Percentiles rank a stretch among this genome's conserved stretches.
Evolutionary conservation across 1,140 invertebrate species (phyloP).

Genomic region (Drosophila prosaltans): DNA sequence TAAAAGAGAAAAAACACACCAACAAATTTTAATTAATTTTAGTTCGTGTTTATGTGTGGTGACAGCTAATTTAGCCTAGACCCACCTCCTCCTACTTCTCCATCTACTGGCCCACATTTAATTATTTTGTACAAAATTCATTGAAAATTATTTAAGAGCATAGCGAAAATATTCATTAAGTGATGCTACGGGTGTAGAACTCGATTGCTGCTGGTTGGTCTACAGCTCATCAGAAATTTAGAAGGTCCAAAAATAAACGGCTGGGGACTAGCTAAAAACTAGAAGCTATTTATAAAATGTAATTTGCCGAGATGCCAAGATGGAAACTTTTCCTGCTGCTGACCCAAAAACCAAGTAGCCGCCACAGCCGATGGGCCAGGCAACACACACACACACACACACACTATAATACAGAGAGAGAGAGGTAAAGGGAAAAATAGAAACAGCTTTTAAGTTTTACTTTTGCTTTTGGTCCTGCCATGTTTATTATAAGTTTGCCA

Average conservation of each 20-base stretch:
- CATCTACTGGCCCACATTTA: slow-evolving; percentile 42
- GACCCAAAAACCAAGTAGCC: slow-evolving; percentile 49
- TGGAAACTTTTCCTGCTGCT: slow-evolving; percentile 51
- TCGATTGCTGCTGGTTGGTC: neutral
- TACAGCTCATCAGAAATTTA: slow-evolving; percentile 68
- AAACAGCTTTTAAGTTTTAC: slow-evolving; percentile 6
- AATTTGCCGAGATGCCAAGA: slow-evolving; percentile 52
- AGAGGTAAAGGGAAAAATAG: neutral
- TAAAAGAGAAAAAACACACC: neutral
- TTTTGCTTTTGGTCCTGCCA: slow-evolving; percentile 17
- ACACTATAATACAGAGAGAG: neutral
- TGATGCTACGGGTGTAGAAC: slow-evolving; percentile 20
- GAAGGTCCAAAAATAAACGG: slow-evolving; percentile 53
- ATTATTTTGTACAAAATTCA: slow-evolving; percentile 62
- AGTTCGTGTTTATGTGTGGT: slow-evolving; percentile 20
- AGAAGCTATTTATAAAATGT: slow-evolving; percentile 71
- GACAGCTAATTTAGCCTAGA: slow-evolving; percentile 44
- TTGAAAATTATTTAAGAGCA: slow-evolving; percentile 48
- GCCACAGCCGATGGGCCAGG: slow-evolving; percentile 30
- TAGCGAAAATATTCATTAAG: slow-evolving; percentile 62
- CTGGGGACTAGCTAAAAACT: slow-evolving; percentile 42
- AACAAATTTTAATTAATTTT: slow-evolving; percentile 45
- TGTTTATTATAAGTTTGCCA: slow-evolving; percentile 66
- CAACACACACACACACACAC: neutral
- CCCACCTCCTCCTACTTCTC: neutral